These are phyloP conservation scores for Palythoa heliodiscus DNA, from an alignment of 92 coral and sea anemone genomes.

Conservation along the genomic window DNA sequence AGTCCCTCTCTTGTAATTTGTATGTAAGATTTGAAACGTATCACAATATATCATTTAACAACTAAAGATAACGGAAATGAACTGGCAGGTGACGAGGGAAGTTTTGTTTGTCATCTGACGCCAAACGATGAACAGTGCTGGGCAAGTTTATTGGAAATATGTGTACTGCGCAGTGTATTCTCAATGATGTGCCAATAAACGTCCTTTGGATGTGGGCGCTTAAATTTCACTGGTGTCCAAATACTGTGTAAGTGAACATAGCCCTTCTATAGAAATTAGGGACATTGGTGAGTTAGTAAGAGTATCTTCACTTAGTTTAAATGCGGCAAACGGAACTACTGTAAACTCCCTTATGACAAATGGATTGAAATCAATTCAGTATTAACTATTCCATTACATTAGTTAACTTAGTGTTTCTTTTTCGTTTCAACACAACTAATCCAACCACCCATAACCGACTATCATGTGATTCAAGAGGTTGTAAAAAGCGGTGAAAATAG, in stretches of 20 bases:
- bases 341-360: not conserved
- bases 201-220: constrained; percentile 24
- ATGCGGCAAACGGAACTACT: constrained; percentile 30
- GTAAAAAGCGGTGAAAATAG: not conserved
- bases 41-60: not conserved
- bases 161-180: not conserved
- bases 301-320: not conserved
- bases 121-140: not conserved
- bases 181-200: not conserved
- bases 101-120: constrained; percentile 4
- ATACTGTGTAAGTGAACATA: not conserved
- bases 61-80: not conserved
- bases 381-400: not conserved
- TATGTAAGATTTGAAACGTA: not conserved
- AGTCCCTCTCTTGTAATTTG: not conserved
- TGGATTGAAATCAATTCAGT: not conserved
- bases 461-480: constrained; percentile 6
- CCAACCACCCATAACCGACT: not conserved
- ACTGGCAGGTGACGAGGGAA: not conserved
- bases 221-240: constrained; percentile 4
- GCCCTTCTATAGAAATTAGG: not conserved
- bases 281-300: not conserved
- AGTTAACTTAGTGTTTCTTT: not conserved
- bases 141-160: not conserved
- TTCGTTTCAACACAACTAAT: not conserved